These are phyloP conservation scores for Serranus cabrilla DNA, from an alignment of 2,797 vertebrate species.

Conservation along the genomic window DNA sequence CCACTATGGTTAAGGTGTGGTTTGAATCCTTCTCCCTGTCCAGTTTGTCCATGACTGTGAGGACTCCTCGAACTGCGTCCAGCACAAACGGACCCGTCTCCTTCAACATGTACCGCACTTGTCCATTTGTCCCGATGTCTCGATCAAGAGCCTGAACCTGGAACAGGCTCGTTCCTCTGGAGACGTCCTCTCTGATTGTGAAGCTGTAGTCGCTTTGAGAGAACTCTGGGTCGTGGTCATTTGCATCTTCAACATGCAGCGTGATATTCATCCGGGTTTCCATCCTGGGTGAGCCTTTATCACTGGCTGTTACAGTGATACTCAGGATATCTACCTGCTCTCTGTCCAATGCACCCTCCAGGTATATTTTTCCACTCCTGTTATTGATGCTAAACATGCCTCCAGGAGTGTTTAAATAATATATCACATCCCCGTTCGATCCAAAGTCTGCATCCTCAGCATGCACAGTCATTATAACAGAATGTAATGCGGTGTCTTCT, in stretches of 20 bases:
- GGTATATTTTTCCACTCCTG: constrained; percentile 76
- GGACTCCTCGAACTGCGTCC: constrained; percentile 78
- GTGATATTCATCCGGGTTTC: constrained; percentile 72
- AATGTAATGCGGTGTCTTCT: constrained; percentile 77
- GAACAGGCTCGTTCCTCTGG: constrained; percentile 77
- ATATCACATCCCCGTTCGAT: constrained; percentile 77
- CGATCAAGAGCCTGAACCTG: constrained; percentile 77
- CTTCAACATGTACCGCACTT: constrained; percentile 75
- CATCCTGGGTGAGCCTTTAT: constrained; percentile 78
- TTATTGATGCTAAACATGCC: constrained; percentile 74
- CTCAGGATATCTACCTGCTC: constrained; percentile 72
- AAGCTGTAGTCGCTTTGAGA: constrained; percentile 72
- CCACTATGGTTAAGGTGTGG: constrained; percentile 75
- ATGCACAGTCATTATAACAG: constrained; percentile 72
- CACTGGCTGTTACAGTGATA: constrained; percentile 75
- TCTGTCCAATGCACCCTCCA: constrained; percentile 80
- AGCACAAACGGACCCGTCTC: constrained; percentile 73
- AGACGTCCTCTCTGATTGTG: constrained; percentile 75
- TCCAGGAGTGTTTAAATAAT: constrained; percentile 71
- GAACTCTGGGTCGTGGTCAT: constrained; percentile 85
- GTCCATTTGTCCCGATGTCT: constrained; percentile 81
- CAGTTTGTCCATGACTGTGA: constrained; percentile 76
- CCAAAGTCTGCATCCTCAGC: constrained; percentile 82
- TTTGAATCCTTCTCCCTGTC: constrained; percentile 81
- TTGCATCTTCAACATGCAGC: constrained; percentile 81